Base-by-base conservation (phyloP, 1,140 invertebrate species). In the Pseudachorutes palmiensis region DNA sequence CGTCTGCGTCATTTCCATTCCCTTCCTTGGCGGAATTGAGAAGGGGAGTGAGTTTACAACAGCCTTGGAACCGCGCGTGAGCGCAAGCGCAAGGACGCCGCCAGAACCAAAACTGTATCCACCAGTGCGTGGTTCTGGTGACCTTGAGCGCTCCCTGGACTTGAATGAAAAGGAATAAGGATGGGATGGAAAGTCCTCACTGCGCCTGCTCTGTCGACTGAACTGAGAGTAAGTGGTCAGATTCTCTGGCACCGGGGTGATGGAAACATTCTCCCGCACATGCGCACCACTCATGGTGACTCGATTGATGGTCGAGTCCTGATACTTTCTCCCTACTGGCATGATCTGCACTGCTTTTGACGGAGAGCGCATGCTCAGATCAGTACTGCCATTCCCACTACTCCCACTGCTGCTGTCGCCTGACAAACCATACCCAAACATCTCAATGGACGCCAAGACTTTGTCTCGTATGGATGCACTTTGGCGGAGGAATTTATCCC, bases 1-100 rank as follows among this genome's bases (percentile, higher is more conserved):
- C 48, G 22, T 49, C 29, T 30, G 16, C n/a, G n/a, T 19, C 36
- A n/a, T n/a, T n/a, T 45, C 9, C 36, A 45, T 45, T 45, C 64
- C 66, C 33, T 61, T 5, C 36, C 65, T 62, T 1, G 70, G 57
- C n/a, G 58, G 51, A 59, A 19, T 49, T 24, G 5, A 9, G 62
- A 14, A 48, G 29, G 26, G 19, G 28, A 36, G 58, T 62, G 62
- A 59, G 12, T 58, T 64, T 12, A 60, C 62, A 29, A 70, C 69
- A 28, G 68, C 71, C 59, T 73, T 73, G 1, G 72, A 73, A 2
- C 72, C 72, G 36, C 70, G 65, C 19, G 72, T 71, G 30, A 73
- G 65, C 14, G 72, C 72, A 22, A 73, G 49, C 19, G 72, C 72
- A 19, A 73, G 49, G n/a, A 73, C 72, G 57, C 72, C 69, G 32